Percentiles rank a stretch among this genome's conserved stretches.
These are phyloP conservation scores for Syrphus vitripennis DNA, from an alignment of 2,888 invertebrate species.

Conservation along the genomic window DNA sequence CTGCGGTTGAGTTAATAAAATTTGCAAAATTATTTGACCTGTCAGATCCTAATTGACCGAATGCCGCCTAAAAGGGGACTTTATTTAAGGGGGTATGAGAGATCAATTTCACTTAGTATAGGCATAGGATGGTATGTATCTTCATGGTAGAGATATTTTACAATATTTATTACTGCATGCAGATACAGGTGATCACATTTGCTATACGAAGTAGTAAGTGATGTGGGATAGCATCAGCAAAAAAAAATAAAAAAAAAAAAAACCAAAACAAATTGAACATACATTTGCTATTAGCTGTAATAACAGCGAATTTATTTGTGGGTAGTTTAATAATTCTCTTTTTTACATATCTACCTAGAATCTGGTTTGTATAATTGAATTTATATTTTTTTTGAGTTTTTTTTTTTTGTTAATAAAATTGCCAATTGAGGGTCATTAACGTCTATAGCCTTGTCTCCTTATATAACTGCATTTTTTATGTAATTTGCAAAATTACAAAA, in stretches of 20 bases:
- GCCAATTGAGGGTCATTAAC: constrained; percentile 57
- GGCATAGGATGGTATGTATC: constrained; percentile 1
- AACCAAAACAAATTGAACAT: constrained; percentile 23
- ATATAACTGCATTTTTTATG: background rate
- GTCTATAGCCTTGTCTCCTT: background rate
- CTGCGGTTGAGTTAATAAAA: constrained; percentile 48
- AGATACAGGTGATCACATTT: constrained; percentile 61
- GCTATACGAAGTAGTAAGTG: background rate
- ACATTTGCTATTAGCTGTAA: constrained; percentile 64
- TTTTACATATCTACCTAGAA: background rate
- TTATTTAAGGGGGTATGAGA: constrained; percentile 17
- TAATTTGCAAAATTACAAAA: constrained; percentile 19
- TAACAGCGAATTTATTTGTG: constrained; percentile 45
- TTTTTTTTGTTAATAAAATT: constrained; percentile 36
- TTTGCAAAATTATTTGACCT: constrained; percentile 59
- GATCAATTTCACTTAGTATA: constrained; percentile 19
- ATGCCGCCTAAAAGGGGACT: constrained; percentile 18
- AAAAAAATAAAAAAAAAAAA: constrained; percentile 11
- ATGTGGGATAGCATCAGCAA: background rate
- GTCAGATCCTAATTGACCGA: constrained; percentile 65
- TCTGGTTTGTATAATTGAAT: constrained; percentile 57
- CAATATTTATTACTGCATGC: constrained; percentile 49
- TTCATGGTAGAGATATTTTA: constrained; percentile 50
- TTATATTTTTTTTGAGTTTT: constrained; percentile 19
- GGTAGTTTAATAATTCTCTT: constrained; percentile 14